Conservation (phyloP, 2,888 invertebrate species). For the Lathronympha strigana region DNA sequence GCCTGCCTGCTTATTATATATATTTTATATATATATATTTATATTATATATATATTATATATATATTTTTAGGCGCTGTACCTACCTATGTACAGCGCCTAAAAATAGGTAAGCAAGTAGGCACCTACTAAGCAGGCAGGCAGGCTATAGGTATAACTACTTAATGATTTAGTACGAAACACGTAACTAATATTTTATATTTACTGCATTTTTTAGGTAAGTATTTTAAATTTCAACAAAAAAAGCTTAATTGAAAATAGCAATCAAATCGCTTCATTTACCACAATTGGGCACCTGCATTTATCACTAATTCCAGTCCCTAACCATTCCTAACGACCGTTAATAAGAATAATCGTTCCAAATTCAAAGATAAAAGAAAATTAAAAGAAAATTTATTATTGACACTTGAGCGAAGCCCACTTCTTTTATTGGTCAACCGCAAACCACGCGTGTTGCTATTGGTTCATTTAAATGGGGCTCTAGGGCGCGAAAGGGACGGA, state of each 20-base stretch:
- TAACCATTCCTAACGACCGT: conserved; percentile 25
- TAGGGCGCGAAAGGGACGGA: conserved; percentile 69
- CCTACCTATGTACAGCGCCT: no score
- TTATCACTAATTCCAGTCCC: conserved; percentile 18
- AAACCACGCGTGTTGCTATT: conserved; percentile 64
- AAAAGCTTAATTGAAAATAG: background rate
- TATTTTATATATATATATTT: no score
- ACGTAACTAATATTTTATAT: no score
- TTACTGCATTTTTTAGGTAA: no score
- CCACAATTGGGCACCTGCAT: background rate
- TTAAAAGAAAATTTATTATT: conserved; percentile 74
- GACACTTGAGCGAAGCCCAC: conserved; percentile 76
- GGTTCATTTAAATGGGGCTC: conserved; percentile 74
- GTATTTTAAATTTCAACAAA: no score
- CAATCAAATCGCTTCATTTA: background rate
- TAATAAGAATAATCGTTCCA: conserved; percentile 48
- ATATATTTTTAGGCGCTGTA: no score
- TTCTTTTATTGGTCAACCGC: conserved; percentile 79
- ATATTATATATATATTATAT: no score
- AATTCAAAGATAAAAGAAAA: conserved; percentile 56
- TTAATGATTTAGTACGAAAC: no score
- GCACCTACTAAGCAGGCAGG: no score
- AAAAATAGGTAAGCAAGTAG: no score
- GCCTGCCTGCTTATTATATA: no score
- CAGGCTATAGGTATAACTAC: no score